Conservation (phyloP, 2,888 invertebrate species). For the Scaeva pyrastri region DNA sequence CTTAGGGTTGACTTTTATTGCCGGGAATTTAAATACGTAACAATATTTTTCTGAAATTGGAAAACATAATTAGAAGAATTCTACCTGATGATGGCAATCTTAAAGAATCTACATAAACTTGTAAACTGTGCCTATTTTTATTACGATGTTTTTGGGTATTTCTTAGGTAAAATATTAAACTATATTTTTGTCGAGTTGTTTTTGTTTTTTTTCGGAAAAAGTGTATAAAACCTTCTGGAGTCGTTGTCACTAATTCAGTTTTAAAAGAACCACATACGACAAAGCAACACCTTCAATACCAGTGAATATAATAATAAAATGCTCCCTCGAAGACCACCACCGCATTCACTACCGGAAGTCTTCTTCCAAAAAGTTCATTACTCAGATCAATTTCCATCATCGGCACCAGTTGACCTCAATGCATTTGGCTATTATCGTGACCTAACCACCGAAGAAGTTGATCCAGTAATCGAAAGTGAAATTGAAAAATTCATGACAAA, state of each 20-base stretch:
- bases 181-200: neutral
- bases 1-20: neutral
- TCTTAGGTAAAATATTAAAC: neutral
- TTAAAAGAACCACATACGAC: neutral
- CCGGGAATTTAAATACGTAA: neutral
- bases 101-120: neutral
- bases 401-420: slow-evolving; percentile 23
- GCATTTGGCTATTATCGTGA: slow-evolving; percentile 7
- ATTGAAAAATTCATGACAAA: slow-evolving; percentile 78
- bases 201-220: neutral
- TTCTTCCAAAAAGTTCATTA: slow-evolving; percentile 9
- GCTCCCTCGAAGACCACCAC: neutral
- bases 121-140: neutral
- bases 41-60: neutral
- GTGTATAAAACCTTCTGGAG: neutral
- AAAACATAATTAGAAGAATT: neutral
- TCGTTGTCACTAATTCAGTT: neutral
- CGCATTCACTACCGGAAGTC: neutral
- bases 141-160: neutral
- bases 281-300: neutral
- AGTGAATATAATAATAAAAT: neutral
- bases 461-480: slow-evolving; percentile 79
- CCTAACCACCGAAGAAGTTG: slow-evolving; percentile 63
- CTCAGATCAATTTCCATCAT: neutral
- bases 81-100: neutral